A percentile compares a stretch with the other conserved stretches of the same genome.
Evolutionary conservation across 37 sponge, comb jelly and placozoan genomes (phyloP).

Genomic region (Theonella swinhoei): DNA sequence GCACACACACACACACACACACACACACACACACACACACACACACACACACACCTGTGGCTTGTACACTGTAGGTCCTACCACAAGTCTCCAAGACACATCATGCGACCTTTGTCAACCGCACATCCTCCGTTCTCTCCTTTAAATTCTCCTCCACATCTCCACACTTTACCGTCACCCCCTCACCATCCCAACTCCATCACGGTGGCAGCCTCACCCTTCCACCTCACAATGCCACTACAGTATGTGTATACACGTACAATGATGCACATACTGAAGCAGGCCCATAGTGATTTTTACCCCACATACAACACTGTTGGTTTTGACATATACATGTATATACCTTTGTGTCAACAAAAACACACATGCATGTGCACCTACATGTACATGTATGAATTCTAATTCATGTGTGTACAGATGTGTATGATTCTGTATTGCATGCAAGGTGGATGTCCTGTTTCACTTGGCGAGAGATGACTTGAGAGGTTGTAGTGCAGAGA

Average conservation of each 20-base stretch:
- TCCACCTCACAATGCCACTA: neutral
- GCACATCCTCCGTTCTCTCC: neutral
- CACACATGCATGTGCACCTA: too few relatives aligned
- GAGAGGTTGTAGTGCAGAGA: neutral
- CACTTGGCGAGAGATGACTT: constrained; percentile 5
- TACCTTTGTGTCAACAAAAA: neutral
- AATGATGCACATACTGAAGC: neutral
- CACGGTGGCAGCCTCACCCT: neutral
- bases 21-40: too few relatives aligned
- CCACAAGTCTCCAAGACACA: neutral
- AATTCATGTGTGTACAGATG: too few relatives aligned
- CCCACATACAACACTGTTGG: neutral
- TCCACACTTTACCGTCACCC: constrained; percentile 12
- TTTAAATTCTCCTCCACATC: constrained; percentile 21
- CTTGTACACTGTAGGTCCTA: constrained; percentile 13
- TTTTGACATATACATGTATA: neutral
- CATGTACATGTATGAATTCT: too few relatives aligned
- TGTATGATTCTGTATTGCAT: neutral
- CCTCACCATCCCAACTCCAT: too few relatives aligned
- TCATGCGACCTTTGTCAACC: constrained; percentile 42
- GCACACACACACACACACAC: too few relatives aligned
- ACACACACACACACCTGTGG: too few relatives aligned
- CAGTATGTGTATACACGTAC: neutral
- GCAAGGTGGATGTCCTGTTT: constrained; percentile 11
- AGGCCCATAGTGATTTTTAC: too few relatives aligned